Evolutionary conservation across 2,113 vertebrate species (phyloP), one percentile per base, ranked within the genome.

Genomic region (Carassius carassius): DNA sequence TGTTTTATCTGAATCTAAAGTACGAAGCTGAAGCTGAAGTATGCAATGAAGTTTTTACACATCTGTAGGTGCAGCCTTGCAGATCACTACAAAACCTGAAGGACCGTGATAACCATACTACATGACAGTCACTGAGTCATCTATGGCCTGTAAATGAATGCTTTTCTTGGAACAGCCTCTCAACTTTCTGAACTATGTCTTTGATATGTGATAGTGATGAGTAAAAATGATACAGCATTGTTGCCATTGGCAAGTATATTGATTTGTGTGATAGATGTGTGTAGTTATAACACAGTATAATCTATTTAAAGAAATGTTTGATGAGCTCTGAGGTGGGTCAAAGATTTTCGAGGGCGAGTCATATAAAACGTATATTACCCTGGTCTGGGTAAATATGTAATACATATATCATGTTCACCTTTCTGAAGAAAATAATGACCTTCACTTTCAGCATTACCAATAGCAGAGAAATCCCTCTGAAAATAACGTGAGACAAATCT

Each of bases 141-240:
- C 19, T 82, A 21, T 37, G 47, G n/a, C 47, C 47, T 35, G 63
- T 54, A 35, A 11, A 70, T n/a, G 49, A 72, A 69, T 2, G 19
- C 65, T 82, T 82, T 82, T 82, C 80, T 82, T 69, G 65, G 47
- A 82, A 82, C 10, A 72, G 80, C 80, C 65, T 82, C 29, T 72
- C 19, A 12, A 32, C 21, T 82, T 70, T 82, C 29, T 56, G 80
- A 70, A 82, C 21, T 17, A 13, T 35, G 47, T 35, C 32, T 82
- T 82, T 82, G 80, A 82, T 70, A 65, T 82, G 80, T 82, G 65
- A 56, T 0, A 9, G 47, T 25, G 47, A 70, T 70, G 63, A 82
- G 63, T 72, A 54, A 72, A n/a, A 82, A 56, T 16, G 41, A 72
- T 10, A 56, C 5, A 4, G 47, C 3, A 12, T 35, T 65, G 25